Base-by-base conservation (phyloP, 2,888 invertebrate genomes). In the Rhingia rostrata region DNA sequence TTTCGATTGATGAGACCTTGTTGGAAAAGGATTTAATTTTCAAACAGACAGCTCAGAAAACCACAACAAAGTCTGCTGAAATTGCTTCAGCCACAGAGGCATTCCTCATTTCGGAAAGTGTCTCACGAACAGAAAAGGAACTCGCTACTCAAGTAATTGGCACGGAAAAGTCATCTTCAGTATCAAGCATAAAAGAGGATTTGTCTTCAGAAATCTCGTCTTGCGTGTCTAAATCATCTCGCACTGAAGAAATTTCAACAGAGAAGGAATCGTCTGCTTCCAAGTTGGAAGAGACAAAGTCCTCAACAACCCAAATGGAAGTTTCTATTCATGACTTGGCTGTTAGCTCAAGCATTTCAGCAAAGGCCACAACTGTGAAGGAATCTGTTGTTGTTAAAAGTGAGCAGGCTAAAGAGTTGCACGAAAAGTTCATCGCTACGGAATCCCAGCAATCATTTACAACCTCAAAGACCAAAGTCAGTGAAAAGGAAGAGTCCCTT, bases 111-210 rank as follows among this genome's bases (percentile, higher is more conserved):
- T 39, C 60, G 12, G 70, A 77, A 32, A 75, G 4, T n/a, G 9
- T 64, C 4, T 54, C 22, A 12, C 6, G 39, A 32, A 61, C 7
- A 10, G 75, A 60, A 35, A 75, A 64, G 30, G 75, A 47, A 35
- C 53, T 45, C 9, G 22, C n/a, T 9, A 30, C 51, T 14, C 58
- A 72, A 41, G 37, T 53, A 6, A 7, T 39, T 12, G 51, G 35
- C 12, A 39, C 51, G 2, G 37, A 74, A 33, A 83, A 78, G 30
- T 69, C 83, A 47, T 63, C 78, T 0, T 73, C 78, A 14, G 43
- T 58, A 12, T 73, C 78, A 1, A 78, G 79, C 69, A 64, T 73
- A 10, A 83, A 74, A 7, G 73, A 83, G 9, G 79, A 74, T 9
- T 5, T 58, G 22, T 79, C n/a, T n/a, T n/a, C 83, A 4, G 74